Base-by-base conservation (phyloP, 2,888 invertebrate genomes). In the Syrphus vitripennis region DNA sequence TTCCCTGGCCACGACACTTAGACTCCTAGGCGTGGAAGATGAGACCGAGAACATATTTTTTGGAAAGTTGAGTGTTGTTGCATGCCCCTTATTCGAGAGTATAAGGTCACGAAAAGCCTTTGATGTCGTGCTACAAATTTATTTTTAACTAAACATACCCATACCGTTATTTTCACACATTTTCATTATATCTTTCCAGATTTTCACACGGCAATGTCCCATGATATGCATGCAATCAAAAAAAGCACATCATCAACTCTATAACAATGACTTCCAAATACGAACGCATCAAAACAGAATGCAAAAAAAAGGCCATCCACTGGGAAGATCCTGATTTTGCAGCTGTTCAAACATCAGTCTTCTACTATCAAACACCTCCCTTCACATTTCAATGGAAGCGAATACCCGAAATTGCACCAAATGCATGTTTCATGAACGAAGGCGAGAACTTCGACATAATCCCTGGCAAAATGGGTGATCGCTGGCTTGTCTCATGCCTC, bases 281-380 rank as follows among this genome's bases (percentile, higher is more conserved):
- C 95, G 97, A 97, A 93, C 95, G 96, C 87, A 96, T 97, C 90
- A 95, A 96, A 93, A 94, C 95, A 90, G 94, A 95, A 89, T 97
- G 97, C 93, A 94, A 96, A 91, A 95, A 96, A 93, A 95, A 95
- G 88, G 95, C 95, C 48, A 95, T 96, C 91, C 94, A 97, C 21
- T 98, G 97, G 97, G 97, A 97, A 92, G 98, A 98, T 93, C 96
- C 97, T 0, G 97, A 97, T 92, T 98, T 98, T 93, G 96, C 97
- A 3, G 97, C 97, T 3, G 95, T 95, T 9, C 97, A 97, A 93
- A 94, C 96, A 5, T 97, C 97, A 2, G 97, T 98, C 7, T 98
- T 98, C 92, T 98, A 98, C 92, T 97, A 98, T 92, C 97, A 98
- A 92, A 97, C 97, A 14, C 98, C 98, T n/a, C 97, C 97, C 0